Evolutionary conservation across 1,140 invertebrate species (phyloP), one percentile per base, ranked within the genome.

Genomic region (Arctopsyche grandis): DNA sequence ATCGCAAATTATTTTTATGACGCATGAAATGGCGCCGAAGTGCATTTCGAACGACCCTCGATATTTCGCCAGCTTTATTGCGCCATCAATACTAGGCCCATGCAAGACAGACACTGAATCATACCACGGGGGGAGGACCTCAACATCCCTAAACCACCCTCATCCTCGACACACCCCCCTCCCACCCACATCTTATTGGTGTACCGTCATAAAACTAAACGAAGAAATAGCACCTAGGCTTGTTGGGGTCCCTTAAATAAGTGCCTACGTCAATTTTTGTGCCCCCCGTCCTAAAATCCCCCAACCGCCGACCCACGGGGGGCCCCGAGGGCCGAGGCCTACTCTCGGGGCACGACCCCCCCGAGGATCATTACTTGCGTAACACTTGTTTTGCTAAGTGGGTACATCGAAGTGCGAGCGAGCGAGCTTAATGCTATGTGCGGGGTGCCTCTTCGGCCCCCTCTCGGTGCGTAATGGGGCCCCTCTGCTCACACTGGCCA

Each of bases 341-440:
- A 70, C 69, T 44, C 38, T 9, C 70, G 52, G 16, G 52, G 22
- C 70, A 79, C 63, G 38, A 52, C 75, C 56, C 81, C 76, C 76
- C 38, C 19, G 81, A 74, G 81, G 69, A 76, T 77, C 76, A 79
- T 82, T 82, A 80, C 76, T 82, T 80, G 79, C 81, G 79, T 82
- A 82, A 82, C 81, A 82, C 81, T 82, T 82, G 81, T 82, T 82
- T 80, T 79, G 77, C 81, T 82, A 80, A 80, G 81, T 82, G 79
- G 81, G 76, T 77, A 77, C 76, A 69, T 77, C 21, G 76, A 44
- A 71, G 69, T 60, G 22, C 12, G 12, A 16, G 38, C 46, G 44
- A 16, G 43, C 14, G 14, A n/a, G 24, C 66, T n/a, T 44, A 44
- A 52, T 71, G 69, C 12, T 19, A 24, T 10, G 60, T 66, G 60